These are phyloP conservation scores for Euborellia annulipes DNA, from an alignment of 1,140 invertebrate species.

Conservation along the genomic window DNA sequence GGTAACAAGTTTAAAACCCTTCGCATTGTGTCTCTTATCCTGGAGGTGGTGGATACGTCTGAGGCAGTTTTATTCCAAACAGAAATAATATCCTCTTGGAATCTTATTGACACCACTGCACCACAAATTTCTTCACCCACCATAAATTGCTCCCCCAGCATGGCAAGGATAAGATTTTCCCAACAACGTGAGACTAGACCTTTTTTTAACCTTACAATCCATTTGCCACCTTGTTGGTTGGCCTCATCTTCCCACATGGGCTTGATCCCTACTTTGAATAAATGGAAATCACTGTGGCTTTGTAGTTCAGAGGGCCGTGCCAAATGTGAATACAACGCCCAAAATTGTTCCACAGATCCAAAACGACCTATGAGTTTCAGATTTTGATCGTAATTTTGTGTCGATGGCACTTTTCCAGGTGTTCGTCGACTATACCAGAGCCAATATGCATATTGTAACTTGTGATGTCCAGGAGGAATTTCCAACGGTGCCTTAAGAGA, in stretches of 20 bases:
- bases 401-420: conserved; percentile 44
- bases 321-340: conserved; percentile 85
- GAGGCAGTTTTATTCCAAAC: conserved; percentile 93
- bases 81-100: conserved; percentile 94
- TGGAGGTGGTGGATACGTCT: conserved; percentile 68
- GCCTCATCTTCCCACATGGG: conserved; percentile 97
- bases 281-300: conserved; percentile 85
- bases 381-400: conserved; percentile 56
- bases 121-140: conserved; percentile 98
- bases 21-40: conserved; percentile 87
- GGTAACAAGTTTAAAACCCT: conserved; percentile 86
- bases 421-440: conserved; percentile 74
- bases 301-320: conserved; percentile 74
- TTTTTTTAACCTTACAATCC: conserved; percentile 88
- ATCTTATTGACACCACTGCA: conserved; percentile 86
- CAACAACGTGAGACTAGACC: conserved; percentile 89
- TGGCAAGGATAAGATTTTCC: conserved; percentile 96
- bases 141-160: conserved; percentile 97
- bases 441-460: conserved; percentile 76
- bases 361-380: conserved; percentile 70
- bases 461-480: conserved; percentile 62
- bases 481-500: conserved; percentile 34
- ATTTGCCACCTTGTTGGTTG: conserved; percentile 92
- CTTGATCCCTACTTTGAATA: conserved; percentile 97
- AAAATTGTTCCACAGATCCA: conserved; percentile 91